phyloP scores from a whole-genome alignment of 2,113 vertebrate genomes.

The Solea solea region DNA sequence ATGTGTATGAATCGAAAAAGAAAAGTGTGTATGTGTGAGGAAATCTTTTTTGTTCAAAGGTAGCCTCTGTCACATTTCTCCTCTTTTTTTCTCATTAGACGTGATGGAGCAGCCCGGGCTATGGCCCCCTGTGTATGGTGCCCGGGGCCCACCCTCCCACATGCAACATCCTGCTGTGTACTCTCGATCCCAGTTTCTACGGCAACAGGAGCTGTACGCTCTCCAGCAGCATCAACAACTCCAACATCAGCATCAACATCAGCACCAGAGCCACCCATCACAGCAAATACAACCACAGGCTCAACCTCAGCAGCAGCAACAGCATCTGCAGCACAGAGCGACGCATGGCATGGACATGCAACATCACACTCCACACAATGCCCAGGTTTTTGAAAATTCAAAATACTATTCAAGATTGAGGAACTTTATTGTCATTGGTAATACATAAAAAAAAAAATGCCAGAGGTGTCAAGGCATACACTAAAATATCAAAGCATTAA shows the following conservation, averaged over 20 bases:
- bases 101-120: conserved; percentile 96
- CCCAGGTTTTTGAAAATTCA: conserved; percentile 68
- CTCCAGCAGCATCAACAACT: conserved; percentile 90
- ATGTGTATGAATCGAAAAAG: conserved; percentile 19
- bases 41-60: conserved; percentile 42
- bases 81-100: conserved; percentile 82
- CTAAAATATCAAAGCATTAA: too few species aligned
- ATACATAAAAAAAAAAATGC: neutral
- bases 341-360: conserved; percentile 69
- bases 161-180: conserved; percentile 95
- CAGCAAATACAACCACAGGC: conserved; percentile 78
- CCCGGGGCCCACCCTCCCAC: conserved; percentile 89
- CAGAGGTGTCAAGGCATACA: too few species aligned
- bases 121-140: conserved; percentile 94
- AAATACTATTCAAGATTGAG: neutral
- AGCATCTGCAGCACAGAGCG: conserved; percentile 75
- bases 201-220: conserved; percentile 94
- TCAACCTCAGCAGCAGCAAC: conserved; percentile 77
- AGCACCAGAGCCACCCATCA: conserved; percentile 82
- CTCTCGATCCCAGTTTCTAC: conserved; percentile 92
- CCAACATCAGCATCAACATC: conserved; percentile 79
- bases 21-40: conserved; percentile 28
- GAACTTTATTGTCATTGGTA: neutral
- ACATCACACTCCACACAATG: conserved; percentile 68
- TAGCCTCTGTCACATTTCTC: conserved; percentile 46